Base-by-base conservation (phyloP, 53 echinoderm and acorn worm species). In the Luidia sarsii region DNA sequence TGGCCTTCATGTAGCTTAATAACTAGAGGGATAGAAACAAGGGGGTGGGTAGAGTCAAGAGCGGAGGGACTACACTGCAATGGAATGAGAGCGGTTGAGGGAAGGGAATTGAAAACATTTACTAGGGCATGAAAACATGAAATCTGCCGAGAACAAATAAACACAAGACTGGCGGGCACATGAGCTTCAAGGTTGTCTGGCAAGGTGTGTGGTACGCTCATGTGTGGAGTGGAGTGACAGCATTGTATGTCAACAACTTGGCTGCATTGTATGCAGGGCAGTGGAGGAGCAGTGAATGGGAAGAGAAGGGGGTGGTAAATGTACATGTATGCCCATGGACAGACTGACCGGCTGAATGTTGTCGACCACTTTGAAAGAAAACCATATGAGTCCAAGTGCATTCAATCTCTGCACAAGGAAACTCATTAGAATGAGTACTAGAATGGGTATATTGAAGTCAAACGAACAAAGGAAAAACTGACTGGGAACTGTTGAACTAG, bases 161-260 rank as follows among this genome's bases (percentile, higher is more conserved):
- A 67, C 67, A 67, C 39, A 67, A 10, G 0, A 16, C 39, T 21
- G 15, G 41, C 15, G 11, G 25, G 3, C 39, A 45, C 21, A 41
- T 7, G 41, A n/a, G 67, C 43, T 41, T 28, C 35, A 67, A 67
- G 67, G 67, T 67, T 67, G 67, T 67, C 67, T 67, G 27, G 30
- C 8, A 53, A 16, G n/a, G 22, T n/a, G 53, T 53, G 7, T 53
- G 53, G 7, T 46, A 15, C 8, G 8, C 15, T 46, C 15, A 10
- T 46, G 46, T 46, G 8, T 46, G 46, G 15, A 10, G 8, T 10
- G 15, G 15, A 46, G 46, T 8, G 15, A 46, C n/a, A n/a, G n/a
- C n/a, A n/a, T n/a, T n/a, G n/a, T n/a, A n/a, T n/a, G n/a, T n/a
- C n/a, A n/a, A n/a, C n/a, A n/a, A n/a, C n/a, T n/a, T n/a, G n/a